Percentiles rank a stretch among this genome's conserved stretches.
Conservation (phyloP, 2,797 vertebrate species). For the Otus scops region DNA sequence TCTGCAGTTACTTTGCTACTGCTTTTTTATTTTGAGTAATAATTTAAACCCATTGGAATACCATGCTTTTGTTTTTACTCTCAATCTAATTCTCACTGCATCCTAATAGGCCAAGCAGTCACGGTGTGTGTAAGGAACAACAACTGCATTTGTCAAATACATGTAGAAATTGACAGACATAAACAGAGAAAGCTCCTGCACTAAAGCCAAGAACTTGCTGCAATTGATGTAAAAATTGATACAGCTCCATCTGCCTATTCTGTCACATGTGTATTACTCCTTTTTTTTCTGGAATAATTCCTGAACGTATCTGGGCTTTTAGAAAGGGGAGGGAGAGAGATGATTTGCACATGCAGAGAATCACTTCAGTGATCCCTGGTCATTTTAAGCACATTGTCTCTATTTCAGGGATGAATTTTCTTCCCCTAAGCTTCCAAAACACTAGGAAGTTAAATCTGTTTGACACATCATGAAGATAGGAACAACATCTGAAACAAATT, state of each 20-base stretch:
- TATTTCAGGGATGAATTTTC: neutral
- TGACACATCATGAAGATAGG: neutral
- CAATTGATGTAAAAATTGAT: neutral
- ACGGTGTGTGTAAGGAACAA: neutral
- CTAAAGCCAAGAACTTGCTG: neutral
- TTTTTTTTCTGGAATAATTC: neutral
- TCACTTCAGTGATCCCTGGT: neutral
- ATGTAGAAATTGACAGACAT: neutral
- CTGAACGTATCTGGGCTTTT: neutral
- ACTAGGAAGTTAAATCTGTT: neutral
- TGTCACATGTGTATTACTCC: neutral
- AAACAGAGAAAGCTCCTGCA: neutral
- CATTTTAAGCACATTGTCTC: neutral
- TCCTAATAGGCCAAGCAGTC: conserved; percentile 34
- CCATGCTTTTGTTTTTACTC: conserved; percentile 8
- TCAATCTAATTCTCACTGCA: conserved; percentile 59
- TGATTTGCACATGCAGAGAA: neutral
- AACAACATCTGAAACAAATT: neutral
- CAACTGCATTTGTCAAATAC: neutral
- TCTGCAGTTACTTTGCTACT: neutral
- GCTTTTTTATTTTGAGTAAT: neutral
- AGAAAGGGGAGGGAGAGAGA: neutral
- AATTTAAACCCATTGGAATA: neutral
- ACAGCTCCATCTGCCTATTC: neutral
- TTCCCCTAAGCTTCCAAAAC: neutral